Base-by-base conservation (phyloP, 1,140 invertebrate genomes). In the Temnothorax nylanderi region DNA sequence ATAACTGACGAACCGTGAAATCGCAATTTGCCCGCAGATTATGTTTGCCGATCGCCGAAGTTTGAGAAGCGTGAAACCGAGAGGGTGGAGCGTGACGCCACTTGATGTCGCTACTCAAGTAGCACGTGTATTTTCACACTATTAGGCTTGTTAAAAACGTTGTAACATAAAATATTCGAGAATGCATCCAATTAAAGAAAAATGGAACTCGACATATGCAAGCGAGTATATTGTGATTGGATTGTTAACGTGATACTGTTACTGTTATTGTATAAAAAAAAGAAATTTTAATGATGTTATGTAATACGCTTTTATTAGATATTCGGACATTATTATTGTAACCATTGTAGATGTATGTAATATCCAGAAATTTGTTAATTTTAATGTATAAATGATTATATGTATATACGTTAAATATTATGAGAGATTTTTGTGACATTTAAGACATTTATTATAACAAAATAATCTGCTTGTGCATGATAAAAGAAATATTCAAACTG, bases 1-100 rank as follows among this genome's bases (percentile, higher is more conserved):
- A 67, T 80, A 75, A 76, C 90, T 90, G 91, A 81, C 92, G 91
- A 88, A 78, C 93, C 93, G 91, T 93, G 91, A 94, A 95, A 95
- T 95, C 92, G 90, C 91, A 92, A 94, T 94, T 94, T 94, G 88
- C 88, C 90, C 88, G 93, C 88, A 92, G 93, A 95, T 93, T 94
- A 94, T 92, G 78, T 88, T 89, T 89, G 90, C 89, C 90, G 91
- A 94, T 93, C 93, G 90, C 87, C 90, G 72, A 88, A 90, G 90
- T 90, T 91, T 85, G 92, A 92, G 89, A 92, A 92, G 91, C 93
- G 94, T 92, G 93, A 93, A 94, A 91, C 88, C 85, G 86, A 92
- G 90, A 94, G 92, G 94, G 90, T 93, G 92, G 91, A 89, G 86
- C 92, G 90, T 90, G 89, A 92, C 89, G 90, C 82, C 77, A 88